Percentiles rank a stretch among this genome's conserved stretches.
Evolutionary conservation across 2,113 vertebrate species (phyloP).

Genomic region (Cebidichthys violaceus): DNA sequence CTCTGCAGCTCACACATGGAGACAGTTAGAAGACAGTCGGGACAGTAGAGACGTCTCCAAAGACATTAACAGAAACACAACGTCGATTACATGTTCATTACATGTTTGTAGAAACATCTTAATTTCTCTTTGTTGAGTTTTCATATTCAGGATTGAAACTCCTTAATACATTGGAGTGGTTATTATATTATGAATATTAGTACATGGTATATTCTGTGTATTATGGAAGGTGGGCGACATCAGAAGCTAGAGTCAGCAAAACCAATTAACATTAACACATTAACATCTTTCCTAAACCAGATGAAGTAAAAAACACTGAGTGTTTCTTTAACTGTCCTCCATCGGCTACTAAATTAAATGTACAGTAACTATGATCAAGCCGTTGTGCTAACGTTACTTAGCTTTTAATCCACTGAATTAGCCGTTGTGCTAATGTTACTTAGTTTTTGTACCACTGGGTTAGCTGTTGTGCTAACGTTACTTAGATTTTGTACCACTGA

Average conservation of each 20-base stretch:
- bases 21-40: neutral
- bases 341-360: too few species aligned
- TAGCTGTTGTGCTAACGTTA: too few species aligned
- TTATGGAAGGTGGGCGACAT: neutral
- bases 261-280: too few species aligned
- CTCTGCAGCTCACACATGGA: constrained; percentile 1
- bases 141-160: neutral
- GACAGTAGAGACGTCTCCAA: neutral
- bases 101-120: neutral
- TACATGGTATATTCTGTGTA: neutral
- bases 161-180: neutral
- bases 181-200: neutral
- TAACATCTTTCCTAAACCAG: neutral
- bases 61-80: neutral
- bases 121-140: neutral
- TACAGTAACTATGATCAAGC: too few species aligned
- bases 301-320: neutral
- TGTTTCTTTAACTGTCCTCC: too few species aligned
- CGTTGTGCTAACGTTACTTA: too few species aligned
- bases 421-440: too few species aligned
- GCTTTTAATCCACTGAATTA: too few species aligned
- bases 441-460: too few species aligned
- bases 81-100: neutral
- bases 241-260: too few species aligned
- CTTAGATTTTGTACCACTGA: too few species aligned